Percentiles rank a stretch among this genome's conserved stretches.
Conservation (phyloP, 2,888 invertebrate species). For the Phoenoteleia sp. region DNA sequence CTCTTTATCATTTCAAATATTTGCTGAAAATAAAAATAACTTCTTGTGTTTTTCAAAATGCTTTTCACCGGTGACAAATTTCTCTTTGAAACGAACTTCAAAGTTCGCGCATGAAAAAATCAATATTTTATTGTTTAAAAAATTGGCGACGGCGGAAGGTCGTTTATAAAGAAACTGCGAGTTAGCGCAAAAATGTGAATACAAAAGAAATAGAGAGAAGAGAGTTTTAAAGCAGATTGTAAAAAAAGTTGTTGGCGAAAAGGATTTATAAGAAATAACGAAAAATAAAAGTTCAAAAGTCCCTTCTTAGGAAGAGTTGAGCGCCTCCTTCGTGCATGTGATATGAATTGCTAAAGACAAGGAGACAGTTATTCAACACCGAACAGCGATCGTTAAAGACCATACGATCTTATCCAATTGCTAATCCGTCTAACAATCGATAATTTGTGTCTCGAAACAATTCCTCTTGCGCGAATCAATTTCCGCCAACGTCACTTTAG, state of each 20-base stretch:
- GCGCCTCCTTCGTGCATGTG: not conserved
- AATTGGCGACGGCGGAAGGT: not conserved
- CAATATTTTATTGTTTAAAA: not conserved
- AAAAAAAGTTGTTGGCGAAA: not conserved
- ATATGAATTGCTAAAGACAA: not conserved
- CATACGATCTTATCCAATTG: not conserved
- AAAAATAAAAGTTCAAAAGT: constrained; percentile 3
- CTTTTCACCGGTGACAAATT: no score
- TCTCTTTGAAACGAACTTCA: no score
- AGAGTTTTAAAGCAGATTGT: constrained; percentile 10
- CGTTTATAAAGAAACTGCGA: not conserved
- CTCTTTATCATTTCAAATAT: constrained; percentile 92
- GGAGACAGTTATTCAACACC: not conserved
- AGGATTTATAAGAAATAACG: not conserved
- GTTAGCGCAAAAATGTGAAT: not conserved
- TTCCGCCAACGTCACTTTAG: not conserved
- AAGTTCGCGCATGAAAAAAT: no score
- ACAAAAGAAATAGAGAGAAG: not conserved
- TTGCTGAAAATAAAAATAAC: no score
- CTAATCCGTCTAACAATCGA: not conserved
- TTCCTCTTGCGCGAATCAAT: not conserved
- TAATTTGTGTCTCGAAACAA: not conserved
- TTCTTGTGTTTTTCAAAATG: no score
- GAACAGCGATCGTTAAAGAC: not conserved
- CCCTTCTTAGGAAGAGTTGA: not conserved